Percentiles rank a stretch among this genome's conserved stretches.
Conservation (phyloP, 2,888 invertebrate species). For the Parnassius smintheus region DNA sequence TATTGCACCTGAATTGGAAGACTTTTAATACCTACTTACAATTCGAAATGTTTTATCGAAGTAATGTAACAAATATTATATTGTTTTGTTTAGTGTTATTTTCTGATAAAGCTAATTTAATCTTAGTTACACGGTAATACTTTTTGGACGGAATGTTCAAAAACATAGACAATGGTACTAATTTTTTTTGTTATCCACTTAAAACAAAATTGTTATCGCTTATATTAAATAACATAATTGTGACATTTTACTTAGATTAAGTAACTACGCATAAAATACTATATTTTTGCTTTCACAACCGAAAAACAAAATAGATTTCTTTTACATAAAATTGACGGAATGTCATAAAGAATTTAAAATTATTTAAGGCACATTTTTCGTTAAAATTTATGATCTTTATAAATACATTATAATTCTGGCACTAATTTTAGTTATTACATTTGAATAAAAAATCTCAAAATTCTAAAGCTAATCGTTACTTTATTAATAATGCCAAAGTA, state of each 20-base stretch:
- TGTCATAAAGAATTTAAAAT: constrained; percentile 27
- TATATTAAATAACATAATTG: constrained; percentile 46
- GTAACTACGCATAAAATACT: constrained; percentile 34
- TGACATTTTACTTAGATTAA: constrained; percentile 35
- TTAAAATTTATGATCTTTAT: constrained; percentile 28
- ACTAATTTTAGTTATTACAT: constrained; percentile 20
- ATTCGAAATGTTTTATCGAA: too few relatives aligned
- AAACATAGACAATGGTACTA: constrained; percentile 29
- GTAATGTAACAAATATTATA: neutral
- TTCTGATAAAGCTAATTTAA: constrained; percentile 28
- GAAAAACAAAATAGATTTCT: constrained; percentile 38
- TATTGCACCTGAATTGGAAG: constrained; percentile 29
- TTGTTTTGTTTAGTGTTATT: constrained; percentile 4
- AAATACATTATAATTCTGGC: constrained; percentile 26
- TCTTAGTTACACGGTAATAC: constrained; percentile 61
- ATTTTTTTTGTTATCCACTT: constrained; percentile 21
- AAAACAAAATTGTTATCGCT: constrained; percentile 33
- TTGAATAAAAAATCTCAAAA: constrained; percentile 18
- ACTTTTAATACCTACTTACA: constrained; percentile 19
- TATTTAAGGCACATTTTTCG: constrained; percentile 40
- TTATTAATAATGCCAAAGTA: constrained; percentile 17
- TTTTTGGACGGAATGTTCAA: constrained; percentile 68
- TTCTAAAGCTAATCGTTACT: constrained; percentile 6
- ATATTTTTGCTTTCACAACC: constrained; percentile 56
- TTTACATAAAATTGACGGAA: constrained; percentile 23